Conservation (phyloP, 2,797 vertebrate genomes). For the Acanthurus tractus region DNA sequence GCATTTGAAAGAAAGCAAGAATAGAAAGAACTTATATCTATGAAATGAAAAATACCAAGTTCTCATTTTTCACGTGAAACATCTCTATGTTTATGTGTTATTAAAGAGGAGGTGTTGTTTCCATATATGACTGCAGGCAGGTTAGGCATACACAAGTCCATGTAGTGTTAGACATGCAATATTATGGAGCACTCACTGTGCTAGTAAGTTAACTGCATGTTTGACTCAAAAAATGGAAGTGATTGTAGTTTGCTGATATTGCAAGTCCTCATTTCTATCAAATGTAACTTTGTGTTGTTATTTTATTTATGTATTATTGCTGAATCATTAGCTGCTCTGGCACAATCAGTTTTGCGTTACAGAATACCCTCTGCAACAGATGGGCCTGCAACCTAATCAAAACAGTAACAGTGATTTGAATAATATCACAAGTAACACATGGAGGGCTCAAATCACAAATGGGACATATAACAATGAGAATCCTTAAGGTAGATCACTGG, state of each 20-base stretch:
- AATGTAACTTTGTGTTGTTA: too few species aligned
- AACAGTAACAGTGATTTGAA: not conserved
- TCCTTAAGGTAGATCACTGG: too few species aligned
- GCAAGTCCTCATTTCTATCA: too few species aligned
- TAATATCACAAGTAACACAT: not conserved
- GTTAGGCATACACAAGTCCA: too few species aligned
- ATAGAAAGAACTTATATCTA: conserved; percentile 28
- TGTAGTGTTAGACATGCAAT: not conserved
- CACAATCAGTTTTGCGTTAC: not conserved
- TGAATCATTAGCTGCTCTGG: not conserved
- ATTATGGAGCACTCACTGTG: not conserved
- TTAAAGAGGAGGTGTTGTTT: not conserved
- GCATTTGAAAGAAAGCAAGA: conserved; percentile 25
- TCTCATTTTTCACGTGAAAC: conserved; percentile 25
- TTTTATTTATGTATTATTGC: too few species aligned
- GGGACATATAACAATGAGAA: not conserved
- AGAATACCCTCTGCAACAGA: not conserved
- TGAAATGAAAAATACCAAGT: conserved; percentile 30
- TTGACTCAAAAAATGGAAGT: too few species aligned
- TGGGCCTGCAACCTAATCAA: not conserved
- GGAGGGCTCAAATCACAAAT: not conserved
- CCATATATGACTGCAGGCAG: not conserved
- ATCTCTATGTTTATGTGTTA: conserved; percentile 18
- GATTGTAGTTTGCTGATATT: not conserved
- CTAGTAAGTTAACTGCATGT: not conserved